Percentiles rank a stretch among this genome's conserved stretches.
Evolutionary conservation across 2,797 vertebrate species (phyloP).

Genomic region (Platalea minor): DNA sequence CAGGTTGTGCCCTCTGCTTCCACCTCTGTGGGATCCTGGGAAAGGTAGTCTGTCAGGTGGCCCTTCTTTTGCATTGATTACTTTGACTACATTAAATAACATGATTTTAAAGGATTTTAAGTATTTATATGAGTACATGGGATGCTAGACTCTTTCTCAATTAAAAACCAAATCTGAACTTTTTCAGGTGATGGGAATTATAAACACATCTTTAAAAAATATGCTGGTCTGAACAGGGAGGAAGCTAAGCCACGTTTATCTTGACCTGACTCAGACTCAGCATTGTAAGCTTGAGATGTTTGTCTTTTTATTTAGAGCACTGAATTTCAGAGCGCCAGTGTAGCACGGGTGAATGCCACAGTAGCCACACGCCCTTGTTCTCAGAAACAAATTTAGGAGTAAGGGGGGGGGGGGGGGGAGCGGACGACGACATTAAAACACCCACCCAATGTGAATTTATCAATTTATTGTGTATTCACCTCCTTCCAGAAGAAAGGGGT

Average conservation of each 20-base stretch:
- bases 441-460: background rate
- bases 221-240: background rate
- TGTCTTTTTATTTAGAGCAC: background rate
- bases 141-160: background rate
- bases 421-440: background rate
- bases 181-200: background rate
- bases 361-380: background rate
- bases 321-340: background rate
- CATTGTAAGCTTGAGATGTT: background rate
- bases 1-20: background rate
- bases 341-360: background rate
- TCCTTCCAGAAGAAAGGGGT: background rate
- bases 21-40: background rate
- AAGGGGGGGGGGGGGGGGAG: background rate
- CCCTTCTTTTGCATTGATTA: background rate
- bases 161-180: background rate
- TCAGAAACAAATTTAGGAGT: background rate
- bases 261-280: background rate
- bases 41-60: background rate
- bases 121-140: rapidly evolving
- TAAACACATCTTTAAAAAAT: background rate
- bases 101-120: background rate
- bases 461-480: background rate
- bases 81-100: background rate
- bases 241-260: background rate